Base-by-base conservation (phyloP, 1,140 invertebrate species). In the Dreissena polymorpha region DNA sequence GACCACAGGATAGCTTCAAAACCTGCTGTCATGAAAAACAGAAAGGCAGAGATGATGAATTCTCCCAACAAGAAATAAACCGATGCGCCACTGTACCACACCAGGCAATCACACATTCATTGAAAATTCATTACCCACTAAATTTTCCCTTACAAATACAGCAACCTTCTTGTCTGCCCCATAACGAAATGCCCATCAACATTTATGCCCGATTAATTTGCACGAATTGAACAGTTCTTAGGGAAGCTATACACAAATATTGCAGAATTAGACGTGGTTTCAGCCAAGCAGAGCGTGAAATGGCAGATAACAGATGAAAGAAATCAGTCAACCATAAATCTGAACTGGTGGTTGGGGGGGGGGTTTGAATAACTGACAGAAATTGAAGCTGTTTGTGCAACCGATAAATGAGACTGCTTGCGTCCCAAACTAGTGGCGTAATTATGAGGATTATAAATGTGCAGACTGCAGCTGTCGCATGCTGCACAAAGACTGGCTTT, bases 171-270 rank as follows among this genome's bases (percentile, higher is more conserved):
- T n/a, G 57, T 60, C 57, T 23, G 21, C 57, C 16, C 2, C 21
- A 23, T 60, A 23, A 60, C 16, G 57, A 60, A 60, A 60, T 60
- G 51, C 27, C 73, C 50, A 63, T 29, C 21, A 25, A 64, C 60
- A 12, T 75, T 64, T 23, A 60, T 29, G 60, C 73, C 25, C 25
- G 73, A 64, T 75, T 75, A 63, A 10, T 21, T 60, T 18, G 2
- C 13, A 27, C 49, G 73, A 63, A 75, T 75, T 49, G 73, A 75
- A 75, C 73, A 75, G 73, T 75, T 55, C 63, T 75, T 75, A 75
- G 60, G 50, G 60, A 64, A 29, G 39, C 63, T 60, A 55, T 29
- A 50, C 63, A 29, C 60, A 60, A 75, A 75, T 75, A 75, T 75
- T 27, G 60, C 18, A 60, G 60, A 75, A 75, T 75, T 75, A 75